A percentile compares a stretch with the other conserved stretches of the same genome.
These are phyloP conservation scores for Caenorhabditis becei DNA, from an alignment of 2,888 invertebrate genomes.

Conservation along the genomic window DNA sequence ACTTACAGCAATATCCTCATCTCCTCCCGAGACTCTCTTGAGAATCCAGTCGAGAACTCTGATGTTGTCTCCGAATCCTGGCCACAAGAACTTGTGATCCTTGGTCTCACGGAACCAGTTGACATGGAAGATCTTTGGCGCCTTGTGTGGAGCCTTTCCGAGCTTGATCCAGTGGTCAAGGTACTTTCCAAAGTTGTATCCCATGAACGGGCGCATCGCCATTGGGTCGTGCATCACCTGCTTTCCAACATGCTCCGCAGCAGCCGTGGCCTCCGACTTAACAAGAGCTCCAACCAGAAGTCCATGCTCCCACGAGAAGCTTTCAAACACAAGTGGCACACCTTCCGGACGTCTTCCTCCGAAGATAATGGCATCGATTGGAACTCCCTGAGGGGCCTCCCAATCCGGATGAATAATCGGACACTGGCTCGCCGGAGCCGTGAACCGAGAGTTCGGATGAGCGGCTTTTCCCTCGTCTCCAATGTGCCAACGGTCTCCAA, in stretches of 20 bases:
- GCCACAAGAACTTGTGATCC: constrained; percentile 90
- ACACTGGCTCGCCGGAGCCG: constrained; percentile 94
- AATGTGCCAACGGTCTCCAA: constrained; percentile 85
- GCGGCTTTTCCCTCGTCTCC: constrained; percentile 86
- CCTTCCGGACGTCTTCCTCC: constrained; percentile 95
- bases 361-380: constrained; percentile 89
- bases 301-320: constrained; percentile 95
- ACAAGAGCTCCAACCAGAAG: constrained; percentile 95
- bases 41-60: constrained; percentile 95
- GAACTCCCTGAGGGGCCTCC: constrained; percentile 85
- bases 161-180: constrained; percentile 95
- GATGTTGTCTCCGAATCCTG: constrained; percentile 97
- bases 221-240: constrained; percentile 96
- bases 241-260: constrained; percentile 94
- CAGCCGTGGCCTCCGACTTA: constrained; percentile 97
- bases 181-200: constrained; percentile 98
- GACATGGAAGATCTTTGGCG: constrained; percentile 98
- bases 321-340: constrained; percentile 94
- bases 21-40: constrained; percentile 87
- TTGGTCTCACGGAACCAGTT: constrained; percentile 96
- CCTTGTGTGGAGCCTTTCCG: constrained; percentile 76
- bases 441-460: constrained; percentile 98
- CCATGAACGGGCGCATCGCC: constrained; percentile 99
- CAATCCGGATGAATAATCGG: constrained; percentile 94
- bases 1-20: constrained; percentile 78